A percentile compares a stretch with the other conserved stretches of the same genome.
Conservation (phyloP, 2,888 invertebrate species). For the Bibio marci region DNA sequence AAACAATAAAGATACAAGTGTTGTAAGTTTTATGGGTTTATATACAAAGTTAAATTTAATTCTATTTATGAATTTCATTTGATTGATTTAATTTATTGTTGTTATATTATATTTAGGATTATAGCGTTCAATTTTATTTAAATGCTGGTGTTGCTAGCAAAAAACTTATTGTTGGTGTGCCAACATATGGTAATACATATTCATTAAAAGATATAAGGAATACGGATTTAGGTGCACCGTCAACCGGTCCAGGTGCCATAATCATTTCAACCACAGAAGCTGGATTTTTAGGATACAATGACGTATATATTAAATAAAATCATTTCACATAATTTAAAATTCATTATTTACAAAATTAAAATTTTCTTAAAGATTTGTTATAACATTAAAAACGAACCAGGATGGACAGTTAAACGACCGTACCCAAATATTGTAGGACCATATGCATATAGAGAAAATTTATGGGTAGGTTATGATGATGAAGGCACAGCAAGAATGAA, state of each 20-base stretch:
- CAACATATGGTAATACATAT: slow-evolving; percentile 80
- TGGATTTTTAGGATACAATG: slow-evolving; percentile 84
- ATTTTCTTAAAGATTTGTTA: slow-evolving; percentile 61
- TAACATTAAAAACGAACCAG: slow-evolving; percentile 47
- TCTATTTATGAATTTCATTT: too few relatives aligned
- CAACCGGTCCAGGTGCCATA: slow-evolving; percentile 80
- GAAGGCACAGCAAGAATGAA: slow-evolving; percentile 65
- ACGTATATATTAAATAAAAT: too few relatives aligned
- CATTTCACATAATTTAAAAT: too few relatives aligned
- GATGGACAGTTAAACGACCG: slow-evolving; percentile 70
- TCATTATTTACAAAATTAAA: too few relatives aligned
- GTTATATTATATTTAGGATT: too few relatives aligned
- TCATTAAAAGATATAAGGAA: slow-evolving; percentile 75
- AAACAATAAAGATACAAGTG: slow-evolving; percentile 70
- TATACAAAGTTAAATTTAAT: background rate
- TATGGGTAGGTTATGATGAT: slow-evolving; percentile 91
- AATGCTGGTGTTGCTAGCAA: slow-evolving; percentile 60
- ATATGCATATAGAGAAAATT: slow-evolving; percentile 69
- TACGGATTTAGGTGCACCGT: slow-evolving; percentile 66
- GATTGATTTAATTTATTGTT: too few relatives aligned
- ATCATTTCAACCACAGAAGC: slow-evolving; percentile 84
- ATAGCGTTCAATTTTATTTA: slow-evolving; percentile 67
- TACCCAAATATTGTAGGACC: slow-evolving; percentile 75
- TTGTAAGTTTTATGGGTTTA: slow-evolving; percentile 41
- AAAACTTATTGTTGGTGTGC: slow-evolving; percentile 73